A percentile compares a stretch with the other conserved stretches of the same genome.
Evolutionary conservation across 2,113 vertebrate species (phyloP).

Genomic region (Pseudopipra pipra): DNA sequence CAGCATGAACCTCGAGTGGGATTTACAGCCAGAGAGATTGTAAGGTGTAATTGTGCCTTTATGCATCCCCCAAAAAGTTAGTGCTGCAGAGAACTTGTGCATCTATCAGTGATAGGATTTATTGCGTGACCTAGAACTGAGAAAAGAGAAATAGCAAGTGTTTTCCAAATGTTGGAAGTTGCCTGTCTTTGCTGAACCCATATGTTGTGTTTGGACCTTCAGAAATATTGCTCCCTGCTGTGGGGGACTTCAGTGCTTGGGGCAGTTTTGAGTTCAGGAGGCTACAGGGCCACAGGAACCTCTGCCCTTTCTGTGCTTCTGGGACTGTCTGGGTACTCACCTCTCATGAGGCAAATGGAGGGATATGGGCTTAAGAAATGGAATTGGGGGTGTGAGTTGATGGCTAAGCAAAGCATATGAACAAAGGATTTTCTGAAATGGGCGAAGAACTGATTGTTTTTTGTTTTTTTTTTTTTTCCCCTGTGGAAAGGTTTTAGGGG

Average conservation of each 20-base stretch:
- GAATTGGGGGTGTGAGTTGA: neutral
- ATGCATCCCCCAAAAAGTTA: neutral
- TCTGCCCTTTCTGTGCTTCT: neutral
- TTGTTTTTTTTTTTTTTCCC: too few relatives aligned
- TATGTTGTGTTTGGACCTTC: neutral
- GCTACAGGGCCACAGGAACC: neutral
- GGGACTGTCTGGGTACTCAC: rapidly evolving
- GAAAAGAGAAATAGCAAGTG: neutral
- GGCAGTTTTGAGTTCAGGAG: neutral
- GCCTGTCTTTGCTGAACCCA: neutral
- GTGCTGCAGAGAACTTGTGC: neutral
- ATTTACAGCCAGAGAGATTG: neutral
- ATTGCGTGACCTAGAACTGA: neutral
- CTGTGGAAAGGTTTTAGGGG: neutral
- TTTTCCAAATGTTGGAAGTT: neutral
- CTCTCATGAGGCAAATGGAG: neutral
- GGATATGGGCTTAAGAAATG: neutral
- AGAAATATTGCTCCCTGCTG: neutral
- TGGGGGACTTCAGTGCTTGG: neutral
- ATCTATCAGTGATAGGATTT: neutral
- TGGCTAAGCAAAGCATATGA: neutral
- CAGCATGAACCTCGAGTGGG: neutral
- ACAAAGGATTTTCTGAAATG: neutral
- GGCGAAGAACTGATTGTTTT: neutral
- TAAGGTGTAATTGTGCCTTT: neutral